phyloP scores from a whole-genome alignment of 2,113 vertebrate genomes.

The Stegostoma tigrinum region DNA sequence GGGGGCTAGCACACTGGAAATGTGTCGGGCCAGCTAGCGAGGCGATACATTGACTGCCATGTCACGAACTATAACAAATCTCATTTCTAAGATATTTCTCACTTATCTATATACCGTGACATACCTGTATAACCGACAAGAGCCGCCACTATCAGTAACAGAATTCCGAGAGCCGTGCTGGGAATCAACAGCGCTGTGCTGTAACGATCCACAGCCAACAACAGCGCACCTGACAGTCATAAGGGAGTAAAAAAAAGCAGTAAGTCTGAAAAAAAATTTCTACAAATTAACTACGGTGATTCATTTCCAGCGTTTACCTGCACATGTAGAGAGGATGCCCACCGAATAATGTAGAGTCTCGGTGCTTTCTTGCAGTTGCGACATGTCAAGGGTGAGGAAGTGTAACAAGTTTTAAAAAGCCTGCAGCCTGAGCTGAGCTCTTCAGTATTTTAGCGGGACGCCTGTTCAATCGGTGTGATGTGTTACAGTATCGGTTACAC shows the following conservation, averaged over 20 bases:
- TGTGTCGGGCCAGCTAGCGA: background rate
- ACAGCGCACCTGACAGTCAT: slow-evolving; percentile 57
- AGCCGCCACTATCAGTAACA: slow-evolving; percentile 61
- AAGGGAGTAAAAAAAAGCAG: background rate
- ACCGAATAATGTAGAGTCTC: slow-evolving; percentile 57
- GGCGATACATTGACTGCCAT: background rate
- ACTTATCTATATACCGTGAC: background rate
- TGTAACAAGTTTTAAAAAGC: slow-evolving; percentile 22
- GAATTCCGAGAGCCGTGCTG: slow-evolving; percentile 61
- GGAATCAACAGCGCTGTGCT: slow-evolving; percentile 54
- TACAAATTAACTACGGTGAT: background rate
- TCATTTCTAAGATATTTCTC: background rate
- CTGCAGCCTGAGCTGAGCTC: slow-evolving; percentile 43
- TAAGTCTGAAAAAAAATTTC: background rate
- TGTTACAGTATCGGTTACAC: background rate
- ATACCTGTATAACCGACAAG: slow-evolving; percentile 70
- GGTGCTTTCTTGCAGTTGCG: background rate
- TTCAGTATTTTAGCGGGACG: background rate
- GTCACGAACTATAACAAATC: background rate
- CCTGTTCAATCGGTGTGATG: background rate
- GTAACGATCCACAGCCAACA: slow-evolving; percentile 69
- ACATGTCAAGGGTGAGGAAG: background rate
- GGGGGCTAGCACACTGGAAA: background rate
- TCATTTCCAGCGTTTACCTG: slow-evolving; percentile 52
- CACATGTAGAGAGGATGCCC: slow-evolving; percentile 60